Evolutionary conservation across 2,888 invertebrate genomes (phyloP).

Genomic region (Clivina fossor): DNA sequence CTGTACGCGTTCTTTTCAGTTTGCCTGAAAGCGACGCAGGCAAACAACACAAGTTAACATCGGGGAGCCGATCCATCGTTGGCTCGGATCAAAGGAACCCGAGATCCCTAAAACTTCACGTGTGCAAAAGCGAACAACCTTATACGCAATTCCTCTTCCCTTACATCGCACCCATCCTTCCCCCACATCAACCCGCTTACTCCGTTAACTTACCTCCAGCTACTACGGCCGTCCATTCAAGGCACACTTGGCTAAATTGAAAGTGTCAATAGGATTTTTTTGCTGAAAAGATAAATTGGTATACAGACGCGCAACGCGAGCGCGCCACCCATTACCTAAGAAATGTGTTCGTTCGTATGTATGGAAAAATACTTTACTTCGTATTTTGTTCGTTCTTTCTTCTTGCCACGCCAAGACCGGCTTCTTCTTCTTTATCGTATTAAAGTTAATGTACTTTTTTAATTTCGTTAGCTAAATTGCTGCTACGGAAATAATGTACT

Average conservation of each 20-base stretch:
- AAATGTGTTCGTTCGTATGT: constrained; percentile 21
- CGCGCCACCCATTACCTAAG: constrained; percentile 16
- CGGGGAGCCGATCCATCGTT: constrained; percentile 7
- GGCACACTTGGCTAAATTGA: constrained; percentile 48
- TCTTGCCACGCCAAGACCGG: no score
- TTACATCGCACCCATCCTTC: no score
- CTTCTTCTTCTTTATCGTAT: no score
- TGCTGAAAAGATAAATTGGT: constrained; percentile 47
- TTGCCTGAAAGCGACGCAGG: no score
- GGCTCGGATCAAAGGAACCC: constrained; percentile 23
- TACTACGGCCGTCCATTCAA: constrained; percentile 19
- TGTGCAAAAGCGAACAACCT: no score
- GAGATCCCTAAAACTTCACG: no score
- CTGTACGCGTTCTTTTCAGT: constrained; percentile 4
- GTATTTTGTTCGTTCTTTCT: no score
- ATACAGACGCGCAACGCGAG: constrained; percentile 41
- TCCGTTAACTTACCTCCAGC: not conserved
- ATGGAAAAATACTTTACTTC: constrained; percentile 18
- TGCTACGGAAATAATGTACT: not conserved
- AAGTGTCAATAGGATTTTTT: constrained; percentile 49
- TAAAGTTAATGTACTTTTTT: not conserved
- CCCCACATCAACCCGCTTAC: no score
- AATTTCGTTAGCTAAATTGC: not conserved
- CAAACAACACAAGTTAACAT: no score
- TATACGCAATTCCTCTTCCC: not conserved